Conservation (phyloP, 1,140 invertebrate genomes). For the Drosophila lacteicornis region DNA sequence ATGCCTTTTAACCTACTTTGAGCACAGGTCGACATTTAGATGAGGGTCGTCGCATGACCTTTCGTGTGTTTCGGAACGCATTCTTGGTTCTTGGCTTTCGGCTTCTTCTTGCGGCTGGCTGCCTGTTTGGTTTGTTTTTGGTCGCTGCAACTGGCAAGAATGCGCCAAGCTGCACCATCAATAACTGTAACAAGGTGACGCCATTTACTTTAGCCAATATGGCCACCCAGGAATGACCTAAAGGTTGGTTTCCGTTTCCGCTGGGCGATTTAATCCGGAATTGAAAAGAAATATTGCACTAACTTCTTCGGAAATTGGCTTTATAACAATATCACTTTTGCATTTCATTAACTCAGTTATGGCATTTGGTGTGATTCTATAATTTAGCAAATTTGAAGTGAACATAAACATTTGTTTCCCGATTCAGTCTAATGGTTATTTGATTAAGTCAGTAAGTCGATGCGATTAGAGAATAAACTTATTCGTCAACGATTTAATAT, state of each 20-base stretch:
- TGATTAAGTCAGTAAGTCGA: too few species aligned
- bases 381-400: not conserved
- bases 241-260: conserved; percentile 59
- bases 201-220: conserved; percentile 38
- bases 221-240: conserved; percentile 28
- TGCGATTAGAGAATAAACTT: too few species aligned
- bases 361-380: too few species aligned
- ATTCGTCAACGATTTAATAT: too few species aligned
- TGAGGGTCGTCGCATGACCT: conserved; percentile 79
- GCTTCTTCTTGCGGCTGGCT: not conserved
- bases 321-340: too few species aligned
- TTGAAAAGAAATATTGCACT: too few species aligned
- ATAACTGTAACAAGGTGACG: conserved; percentile 27
- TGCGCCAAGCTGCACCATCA: conserved; percentile 3
- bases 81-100: conserved; percentile 11
- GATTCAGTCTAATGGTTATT: too few species aligned
- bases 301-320: not conserved
- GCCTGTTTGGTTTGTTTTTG: not conserved
- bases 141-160: conserved; percentile 1
- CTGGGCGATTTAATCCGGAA: not conserved
- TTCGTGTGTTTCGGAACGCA: conserved; percentile 55
- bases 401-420: too few species aligned
- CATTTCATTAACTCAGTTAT: not conserved
- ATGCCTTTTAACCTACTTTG: conserved; percentile 79
- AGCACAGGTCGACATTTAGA: conserved; percentile 70